Conservation (phyloP, 2,888 invertebrate genomes). For the Leptinotarsa juncta region DNA sequence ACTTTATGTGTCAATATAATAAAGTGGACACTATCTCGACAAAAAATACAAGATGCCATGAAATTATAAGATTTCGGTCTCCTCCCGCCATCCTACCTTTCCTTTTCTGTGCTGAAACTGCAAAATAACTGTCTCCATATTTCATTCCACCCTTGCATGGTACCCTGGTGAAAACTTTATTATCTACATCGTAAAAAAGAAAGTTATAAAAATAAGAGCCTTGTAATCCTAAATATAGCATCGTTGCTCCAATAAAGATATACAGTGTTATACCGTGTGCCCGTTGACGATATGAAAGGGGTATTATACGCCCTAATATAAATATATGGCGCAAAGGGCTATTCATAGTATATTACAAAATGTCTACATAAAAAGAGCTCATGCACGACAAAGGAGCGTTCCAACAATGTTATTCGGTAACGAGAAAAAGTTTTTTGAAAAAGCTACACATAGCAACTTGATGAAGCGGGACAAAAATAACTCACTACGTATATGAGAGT, state of each 20-base stretch:
- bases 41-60: background rate
- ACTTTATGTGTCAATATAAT: background rate
- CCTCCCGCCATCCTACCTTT: background rate
- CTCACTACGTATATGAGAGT: background rate
- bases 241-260: constrained; percentile 18
- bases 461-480: background rate
- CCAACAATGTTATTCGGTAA: constrained; percentile 11
- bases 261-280: constrained; percentile 12
- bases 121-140: constrained; percentile 11
- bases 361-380: constrained; percentile 14
- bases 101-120: constrained; percentile 1
- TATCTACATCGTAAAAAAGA: constrained; percentile 30
- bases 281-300: constrained; percentile 22
- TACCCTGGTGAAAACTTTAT: constrained; percentile 27
- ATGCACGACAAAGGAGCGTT: constrained; percentile 12
- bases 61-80: background rate
- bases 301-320: constrained; percentile 20
- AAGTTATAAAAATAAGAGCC: constrained; percentile 32
- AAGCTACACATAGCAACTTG: background rate
- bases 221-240: constrained; percentile 23
- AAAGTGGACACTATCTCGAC: background rate
- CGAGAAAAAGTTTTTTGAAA: constrained; percentile 5
- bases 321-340: constrained; percentile 18
- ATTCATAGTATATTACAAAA: constrained; percentile 20
- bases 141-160: constrained; percentile 16